Conservation (phyloP, 2,888 invertebrate species). For the Dasysyrphus albostriatus region DNA sequence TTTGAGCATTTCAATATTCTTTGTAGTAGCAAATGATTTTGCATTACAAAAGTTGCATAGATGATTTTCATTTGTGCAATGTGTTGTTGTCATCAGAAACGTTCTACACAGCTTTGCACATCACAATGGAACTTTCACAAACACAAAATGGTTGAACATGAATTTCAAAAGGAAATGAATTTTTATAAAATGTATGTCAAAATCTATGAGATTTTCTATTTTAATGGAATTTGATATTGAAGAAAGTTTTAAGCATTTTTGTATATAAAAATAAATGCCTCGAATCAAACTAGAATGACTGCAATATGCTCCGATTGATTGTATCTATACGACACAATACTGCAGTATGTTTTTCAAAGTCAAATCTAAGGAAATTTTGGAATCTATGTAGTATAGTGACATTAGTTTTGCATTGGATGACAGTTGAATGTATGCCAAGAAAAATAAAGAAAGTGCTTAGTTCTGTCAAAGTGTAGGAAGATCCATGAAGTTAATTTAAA, state of each 20-base stretch:
- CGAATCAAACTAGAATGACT: neutral
- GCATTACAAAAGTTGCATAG: conserved; percentile 10
- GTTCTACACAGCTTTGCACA: neutral
- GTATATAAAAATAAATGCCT: too few relatives aligned
- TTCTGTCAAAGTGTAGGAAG: neutral
- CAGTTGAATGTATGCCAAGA: neutral
- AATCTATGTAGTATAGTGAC: neutral
- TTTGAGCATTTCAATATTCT: conserved; percentile 1
- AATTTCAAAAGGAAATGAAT: neutral
- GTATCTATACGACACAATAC: neutral
- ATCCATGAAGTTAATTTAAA: neutral
- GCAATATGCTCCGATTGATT: neutral
- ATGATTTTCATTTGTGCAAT: conserved; percentile 13
- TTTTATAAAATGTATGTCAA: neutral
- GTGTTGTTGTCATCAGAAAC: neutral
- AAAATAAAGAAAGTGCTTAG: neutral
- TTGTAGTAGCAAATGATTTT: neutral
- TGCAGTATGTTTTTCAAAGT: neutral
- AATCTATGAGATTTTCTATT: too few relatives aligned
- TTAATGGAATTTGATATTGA: too few relatives aligned
- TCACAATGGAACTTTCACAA: neutral
- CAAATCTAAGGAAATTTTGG: neutral
- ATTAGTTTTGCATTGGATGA: neutral
- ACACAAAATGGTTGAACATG: neutral
- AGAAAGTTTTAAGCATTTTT: too few relatives aligned